These are phyloP conservation scores for Eremobia ochroleuca DNA, from an alignment of 2,888 invertebrate genomes.

Conservation along the genomic window DNA sequence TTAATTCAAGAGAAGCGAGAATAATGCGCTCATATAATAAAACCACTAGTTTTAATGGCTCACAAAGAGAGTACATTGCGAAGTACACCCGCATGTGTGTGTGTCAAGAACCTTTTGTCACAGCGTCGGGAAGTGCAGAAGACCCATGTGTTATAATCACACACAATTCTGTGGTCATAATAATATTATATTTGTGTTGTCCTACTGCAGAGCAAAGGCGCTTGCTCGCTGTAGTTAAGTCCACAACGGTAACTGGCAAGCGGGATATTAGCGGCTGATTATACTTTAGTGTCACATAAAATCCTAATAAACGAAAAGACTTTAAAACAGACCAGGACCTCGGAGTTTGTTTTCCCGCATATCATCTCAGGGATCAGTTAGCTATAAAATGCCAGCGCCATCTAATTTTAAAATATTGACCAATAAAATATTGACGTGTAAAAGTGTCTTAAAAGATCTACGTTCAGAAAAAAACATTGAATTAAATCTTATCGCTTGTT, in stretches of 20 bases:
- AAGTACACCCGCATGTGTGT: neutral
- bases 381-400: too few species aligned
- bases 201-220: too few species aligned
- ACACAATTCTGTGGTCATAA: neutral
- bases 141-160: neutral
- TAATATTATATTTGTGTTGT: too few species aligned
- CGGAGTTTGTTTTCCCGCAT: too few species aligned
- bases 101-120: slow-evolving; percentile 9
- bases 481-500: neutral
- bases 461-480: too few species aligned
- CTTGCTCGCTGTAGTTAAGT: neutral
- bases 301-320: too few species aligned
- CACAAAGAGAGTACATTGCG: slow-evolving; percentile 19
- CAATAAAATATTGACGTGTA: too few species aligned
- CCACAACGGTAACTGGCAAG: neutral
- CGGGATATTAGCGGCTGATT: neutral
- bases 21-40: neutral
- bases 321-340: too few species aligned
- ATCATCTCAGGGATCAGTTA: too few species aligned
- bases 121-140: neutral
- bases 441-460: too few species aligned
- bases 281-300: neutral
- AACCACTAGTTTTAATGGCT: slow-evolving; percentile 40
- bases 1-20: slow-evolving; percentile 10
- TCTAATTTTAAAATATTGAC: too few species aligned